These are phyloP conservation scores for Manduca sexta DNA, from an alignment of 1,140 invertebrate species.

Conservation along the genomic window DNA sequence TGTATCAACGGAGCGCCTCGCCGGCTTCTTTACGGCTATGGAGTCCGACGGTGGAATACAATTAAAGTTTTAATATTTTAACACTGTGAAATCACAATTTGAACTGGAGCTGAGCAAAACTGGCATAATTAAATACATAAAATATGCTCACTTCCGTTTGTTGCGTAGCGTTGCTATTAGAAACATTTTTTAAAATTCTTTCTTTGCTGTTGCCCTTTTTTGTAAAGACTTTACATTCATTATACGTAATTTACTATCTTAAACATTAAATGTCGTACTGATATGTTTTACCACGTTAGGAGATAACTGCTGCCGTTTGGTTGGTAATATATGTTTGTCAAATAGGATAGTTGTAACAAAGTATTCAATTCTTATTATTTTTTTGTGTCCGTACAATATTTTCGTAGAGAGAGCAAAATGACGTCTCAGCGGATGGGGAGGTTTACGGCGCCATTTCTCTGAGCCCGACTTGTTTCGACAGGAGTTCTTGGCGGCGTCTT, in stretches of 20 bases:
- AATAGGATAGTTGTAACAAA: no score
- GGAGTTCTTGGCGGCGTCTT: constrained; percentile 66
- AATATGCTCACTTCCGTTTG: constrained; percentile 2
- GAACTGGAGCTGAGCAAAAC: constrained; percentile 18
- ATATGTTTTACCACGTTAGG: no score
- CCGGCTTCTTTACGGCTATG: constrained; percentile 47
- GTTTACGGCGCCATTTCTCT: constrained; percentile 63
- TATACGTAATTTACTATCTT: no score
- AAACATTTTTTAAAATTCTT: background rate
- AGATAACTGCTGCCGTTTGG: no score
- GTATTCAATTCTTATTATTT: constrained; percentile 38
- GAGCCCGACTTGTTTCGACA: constrained; percentile 62
- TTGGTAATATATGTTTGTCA: no score
- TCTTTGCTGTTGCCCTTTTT: background rate
- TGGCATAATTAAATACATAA: constrained; percentile 34
- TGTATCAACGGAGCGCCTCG: constrained; percentile 54
- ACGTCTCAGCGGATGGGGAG: constrained; percentile 57
- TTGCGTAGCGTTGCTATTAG: background rate
- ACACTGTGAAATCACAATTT: constrained; percentile 34
- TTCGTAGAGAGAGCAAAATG: constrained; percentile 47
- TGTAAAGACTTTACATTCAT: no score
- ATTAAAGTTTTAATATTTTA: constrained; percentile 63
- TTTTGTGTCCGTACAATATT: constrained; percentile 34
- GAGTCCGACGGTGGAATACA: constrained; percentile 42
- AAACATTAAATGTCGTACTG: no score